These are phyloP conservation scores for Mythimna lalbum DNA, from an alignment of 2,888 invertebrate species.

Conservation along the genomic window DNA sequence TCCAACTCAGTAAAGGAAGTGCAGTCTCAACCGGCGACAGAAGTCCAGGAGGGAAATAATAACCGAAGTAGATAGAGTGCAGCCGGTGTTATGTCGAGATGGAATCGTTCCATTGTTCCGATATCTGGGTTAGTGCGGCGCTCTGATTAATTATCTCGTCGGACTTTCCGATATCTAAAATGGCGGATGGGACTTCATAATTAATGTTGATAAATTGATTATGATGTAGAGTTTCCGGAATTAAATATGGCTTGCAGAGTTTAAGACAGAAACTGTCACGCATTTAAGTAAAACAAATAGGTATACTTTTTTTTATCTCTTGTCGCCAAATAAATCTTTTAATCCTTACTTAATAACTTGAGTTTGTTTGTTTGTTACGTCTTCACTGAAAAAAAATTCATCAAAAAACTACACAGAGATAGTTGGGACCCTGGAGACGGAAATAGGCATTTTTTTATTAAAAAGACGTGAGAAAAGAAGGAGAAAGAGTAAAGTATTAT, in stretches of 20 bases:
- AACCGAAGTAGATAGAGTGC: constrained; percentile 10
- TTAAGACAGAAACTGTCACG: background rate
- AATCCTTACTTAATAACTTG: no score
- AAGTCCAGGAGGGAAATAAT: constrained; percentile 40
- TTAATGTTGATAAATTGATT: constrained; percentile 6
- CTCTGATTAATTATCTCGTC: constrained; percentile 34
- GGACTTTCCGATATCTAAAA: background rate
- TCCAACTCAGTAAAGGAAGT: constrained; percentile 12
- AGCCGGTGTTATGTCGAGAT: constrained; percentile 31
- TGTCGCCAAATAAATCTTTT: no score
- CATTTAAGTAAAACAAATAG: no score
- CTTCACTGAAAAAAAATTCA: no score
- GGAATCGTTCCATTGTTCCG: constrained; percentile 52
- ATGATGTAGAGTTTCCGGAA: background rate
- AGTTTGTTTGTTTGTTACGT: no score
- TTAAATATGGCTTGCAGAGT: no score
- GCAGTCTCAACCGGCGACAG: constrained; percentile 14
- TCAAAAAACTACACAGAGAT: no score
- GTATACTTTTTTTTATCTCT: no score
- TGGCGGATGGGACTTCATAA: constrained; percentile 4
- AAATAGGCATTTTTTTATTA: no score
- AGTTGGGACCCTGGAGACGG: no score
- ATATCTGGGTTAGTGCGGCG: constrained; percentile 28
- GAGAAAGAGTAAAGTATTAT: no score
- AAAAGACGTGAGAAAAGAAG: no score